Base-by-base conservation (phyloP, 2,888 invertebrate species). In the Zaprionus obscuricornis region DNA sequence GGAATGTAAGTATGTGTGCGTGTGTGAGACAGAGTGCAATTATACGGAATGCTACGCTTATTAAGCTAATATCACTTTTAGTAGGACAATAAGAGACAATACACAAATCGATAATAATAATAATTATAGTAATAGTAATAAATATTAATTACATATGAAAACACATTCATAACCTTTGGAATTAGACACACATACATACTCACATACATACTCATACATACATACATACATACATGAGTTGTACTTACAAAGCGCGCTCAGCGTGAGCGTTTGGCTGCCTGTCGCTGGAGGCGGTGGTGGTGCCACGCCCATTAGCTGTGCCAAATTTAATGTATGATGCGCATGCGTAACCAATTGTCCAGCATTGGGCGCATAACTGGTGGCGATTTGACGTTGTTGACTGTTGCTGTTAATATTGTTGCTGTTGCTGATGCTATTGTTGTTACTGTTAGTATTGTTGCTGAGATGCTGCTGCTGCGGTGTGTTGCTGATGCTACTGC, bases 181-280 rank as follows among this genome's bases (percentile, higher is more conserved):
- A 34, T 47, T 46, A 55, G 22, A 43, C 29, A 45, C 20, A 52
- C 10, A 16, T 4, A 47, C 18, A 46, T 29, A 66, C 11, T 54
- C 29, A 59, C n/a, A 43, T 14, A 34, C 2, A 50, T 43, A 67
- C 17, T 27, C 10, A 42, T 11, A 51, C n/a, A 55, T 18, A 39
- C 17, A 43, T 22, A 17, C 8, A 39, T 3, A 20, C 10, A 29
- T 14, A 20, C 7, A 16, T 16, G 24, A 18, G 24, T 36, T 75
- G 39, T 90, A 90, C 90, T 90, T 88, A 90, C 90, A 90, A 69
- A 90, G 62, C 59, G 91, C 91, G 91, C 91, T 55, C 82, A 57
- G 91, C 87, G 70, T 78, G 81, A 57, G 87, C 78, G 74, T 83
- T 59, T 78, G 75, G 67, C 60, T 71, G 81, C 77, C 63, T 76